Evolutionary conservation across 2,888 invertebrate species (phyloP), one percentile per base, ranked within the genome.

Genomic region (Petrolisthes cinctipes): DNA sequence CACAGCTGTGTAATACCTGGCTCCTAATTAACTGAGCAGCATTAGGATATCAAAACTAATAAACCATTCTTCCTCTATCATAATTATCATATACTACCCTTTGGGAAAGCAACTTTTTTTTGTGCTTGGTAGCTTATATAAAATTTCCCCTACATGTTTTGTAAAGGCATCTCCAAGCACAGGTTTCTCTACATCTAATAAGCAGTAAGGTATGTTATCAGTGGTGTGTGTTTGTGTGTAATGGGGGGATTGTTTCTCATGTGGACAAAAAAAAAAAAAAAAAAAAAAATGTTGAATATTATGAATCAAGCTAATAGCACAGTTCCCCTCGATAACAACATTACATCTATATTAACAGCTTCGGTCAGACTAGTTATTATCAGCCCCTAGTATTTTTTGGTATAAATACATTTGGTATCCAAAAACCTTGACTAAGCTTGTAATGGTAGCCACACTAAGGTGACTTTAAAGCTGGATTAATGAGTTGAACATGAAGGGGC

Each of bases 301-400:
- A 71, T 71, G 71, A 71, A n/a, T n/a, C 71, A n/a, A 11, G n/a
- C 71, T n/a, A 71, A 71, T 4, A 71, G 6, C 20, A 71, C 71
- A 14, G 20, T 71, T n/a, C 71, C 71, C 71, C n/a, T 71, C 37
- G 37, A 37, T 37, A 61, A 11, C 61, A 11, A 71, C 20, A 71
- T 20, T 6, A n/a, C 14, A 17, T n/a, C 71, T 17, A n/a, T n/a
- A 71, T 71, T 71, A 71, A n/a, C 6, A 71, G 71, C 71, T 71
- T 71, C n/a, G 20, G 14, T 71, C 71, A 71, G 71, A 71, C 71
- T 71, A 71, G 71, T 71, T n/a, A 71, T n/a, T 71, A 37, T 71
- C 20, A 71, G 71, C 20, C 20, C 71, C 14, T n/a, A 11, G 71
- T 71, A 71, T 17, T 11, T 71, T 17, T 71, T 71, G 71, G 71